Base-by-base conservation (phyloP, 64 coral and sea anemone species). In the Dendrophyllia cribrosa region DNA sequence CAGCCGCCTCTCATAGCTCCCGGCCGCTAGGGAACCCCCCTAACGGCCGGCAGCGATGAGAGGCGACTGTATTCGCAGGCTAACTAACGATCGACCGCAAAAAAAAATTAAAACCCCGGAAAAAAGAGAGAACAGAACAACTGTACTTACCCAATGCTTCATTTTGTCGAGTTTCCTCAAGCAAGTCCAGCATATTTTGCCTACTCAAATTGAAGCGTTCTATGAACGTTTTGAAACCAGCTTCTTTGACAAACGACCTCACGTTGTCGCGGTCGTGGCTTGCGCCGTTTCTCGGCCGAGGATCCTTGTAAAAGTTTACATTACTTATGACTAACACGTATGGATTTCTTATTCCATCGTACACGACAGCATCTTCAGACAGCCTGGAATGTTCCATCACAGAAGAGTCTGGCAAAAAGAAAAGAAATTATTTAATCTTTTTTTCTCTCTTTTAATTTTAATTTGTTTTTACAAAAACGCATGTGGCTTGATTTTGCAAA, bases 261-360 rank as follows among this genome's bases (percentile, higher is more conserved):
- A 98, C 44, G 75, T 98, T 93, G 4, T 81, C 60, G 72, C 34
- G 75, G 24, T 98, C 96, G 21, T 70, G 75, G 26, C 17, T 5
- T 1, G 89, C 96, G n/a, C 96, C 96, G 55, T 93, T 95, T 59
- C 96, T 79, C 16, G 96, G 93, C 2, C 48, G 64, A 13, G 87
- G 87, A 10, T 77, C 43, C 1, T 59, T 25, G 16, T 34, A 72
- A 46, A 95, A 95, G 50, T 95, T 95, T 19, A 98, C 89, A 66
- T 98, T 98, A 73, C 93, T 93, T 47, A 98, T 95, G 59, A 98
- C 78, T 7, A 98, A 43, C 9, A 95, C 73, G 43, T 90, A 98
- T 0, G 96, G 96, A 90, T 98, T 89, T 21, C 44, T 86, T 68
- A 96, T 43, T n/a, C 95, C 95, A 19, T 96, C 91, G 63, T 96